Evolutionary conservation across 2,888 invertebrate genomes (phyloP).

Genomic region (Drosophila percnosoma): DNA sequence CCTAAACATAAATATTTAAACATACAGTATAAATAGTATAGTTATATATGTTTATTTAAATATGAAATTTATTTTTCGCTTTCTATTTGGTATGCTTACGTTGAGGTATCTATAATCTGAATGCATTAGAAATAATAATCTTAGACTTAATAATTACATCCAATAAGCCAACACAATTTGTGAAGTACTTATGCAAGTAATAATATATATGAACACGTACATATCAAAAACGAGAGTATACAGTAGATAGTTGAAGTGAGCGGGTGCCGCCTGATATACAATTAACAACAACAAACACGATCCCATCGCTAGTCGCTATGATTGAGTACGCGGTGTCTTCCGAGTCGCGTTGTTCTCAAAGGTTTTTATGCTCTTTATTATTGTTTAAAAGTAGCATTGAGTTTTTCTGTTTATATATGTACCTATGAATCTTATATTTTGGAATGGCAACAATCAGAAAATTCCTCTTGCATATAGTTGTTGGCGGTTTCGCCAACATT

Average conservation of each 20-base stretch:
- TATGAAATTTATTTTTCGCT: not conserved
- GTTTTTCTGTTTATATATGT: not conserved
- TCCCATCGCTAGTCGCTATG: conserved; percentile 17
- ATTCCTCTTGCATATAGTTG: not conserved
- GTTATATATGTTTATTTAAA: not conserved
- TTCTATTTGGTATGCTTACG: not conserved
- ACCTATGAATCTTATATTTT: not conserved
- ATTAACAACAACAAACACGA: conserved; percentile 18
- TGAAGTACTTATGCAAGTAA: not conserved
- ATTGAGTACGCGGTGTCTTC: conserved; percentile 3
- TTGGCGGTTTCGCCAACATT: not conserved
- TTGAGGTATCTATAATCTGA: not conserved
- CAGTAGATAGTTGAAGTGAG: not conserved
- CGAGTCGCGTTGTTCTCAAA: conserved; percentile 15
- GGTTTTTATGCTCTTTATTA: conserved; percentile 23
- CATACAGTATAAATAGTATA: not conserved
- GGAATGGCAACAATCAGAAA: not conserved
- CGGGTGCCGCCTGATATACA: not conserved
- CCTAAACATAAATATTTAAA: not conserved
- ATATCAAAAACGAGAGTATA: not conserved
- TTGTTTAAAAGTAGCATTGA: conserved; percentile 7
- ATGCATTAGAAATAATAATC: not conserved
- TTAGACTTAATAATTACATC: not conserved
- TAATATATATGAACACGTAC: not conserved
- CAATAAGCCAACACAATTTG: not conserved